These are phyloP conservation scores for Ceratosolen solmsi DNA, from an alignment of 1,140 invertebrate genomes.

Conservation along the genomic window DNA sequence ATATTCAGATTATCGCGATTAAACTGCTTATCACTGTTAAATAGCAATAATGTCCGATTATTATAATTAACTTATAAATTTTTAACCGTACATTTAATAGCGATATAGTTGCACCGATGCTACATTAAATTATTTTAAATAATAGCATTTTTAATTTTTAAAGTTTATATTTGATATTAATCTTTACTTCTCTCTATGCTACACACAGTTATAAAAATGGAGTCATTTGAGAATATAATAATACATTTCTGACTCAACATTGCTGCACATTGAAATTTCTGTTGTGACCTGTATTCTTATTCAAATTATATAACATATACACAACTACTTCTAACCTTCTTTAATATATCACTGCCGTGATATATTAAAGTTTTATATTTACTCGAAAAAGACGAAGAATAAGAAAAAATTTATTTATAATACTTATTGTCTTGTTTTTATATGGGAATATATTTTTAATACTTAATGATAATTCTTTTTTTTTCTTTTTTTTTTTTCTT, in stretches of 20 bases:
- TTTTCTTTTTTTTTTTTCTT: too few relatives aligned
- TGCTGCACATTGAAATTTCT: conserved; percentile 9
- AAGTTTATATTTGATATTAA: conserved; percentile 9
- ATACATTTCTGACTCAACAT: background rate
- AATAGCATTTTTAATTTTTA: background rate
- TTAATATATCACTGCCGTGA: background rate
- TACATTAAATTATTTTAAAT: background rate
- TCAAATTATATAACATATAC: conserved; percentile 1
- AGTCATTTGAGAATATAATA: conserved; percentile 16
- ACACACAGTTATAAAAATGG: background rate
- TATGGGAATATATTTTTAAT: too few relatives aligned
- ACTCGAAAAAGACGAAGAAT: too few relatives aligned
- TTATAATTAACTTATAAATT: too few relatives aligned
- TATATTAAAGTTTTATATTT: conserved; percentile 4
- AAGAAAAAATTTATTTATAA: too few relatives aligned
- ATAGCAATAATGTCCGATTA: too few relatives aligned
- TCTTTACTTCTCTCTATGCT: conserved; percentile 9
- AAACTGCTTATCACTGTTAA: too few relatives aligned
- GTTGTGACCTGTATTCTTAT: conserved; percentile 9
- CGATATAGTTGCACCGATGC: too few relatives aligned
- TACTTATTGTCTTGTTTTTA: too few relatives aligned
- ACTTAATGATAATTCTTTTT: too few relatives aligned
- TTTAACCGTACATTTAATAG: too few relatives aligned
- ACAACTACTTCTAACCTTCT: background rate
- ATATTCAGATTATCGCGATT: too few relatives aligned